These are phyloP conservation scores for Euleptes europaea DNA, from an alignment of 2,113 vertebrate genomes.

Conservation along the genomic window DNA sequence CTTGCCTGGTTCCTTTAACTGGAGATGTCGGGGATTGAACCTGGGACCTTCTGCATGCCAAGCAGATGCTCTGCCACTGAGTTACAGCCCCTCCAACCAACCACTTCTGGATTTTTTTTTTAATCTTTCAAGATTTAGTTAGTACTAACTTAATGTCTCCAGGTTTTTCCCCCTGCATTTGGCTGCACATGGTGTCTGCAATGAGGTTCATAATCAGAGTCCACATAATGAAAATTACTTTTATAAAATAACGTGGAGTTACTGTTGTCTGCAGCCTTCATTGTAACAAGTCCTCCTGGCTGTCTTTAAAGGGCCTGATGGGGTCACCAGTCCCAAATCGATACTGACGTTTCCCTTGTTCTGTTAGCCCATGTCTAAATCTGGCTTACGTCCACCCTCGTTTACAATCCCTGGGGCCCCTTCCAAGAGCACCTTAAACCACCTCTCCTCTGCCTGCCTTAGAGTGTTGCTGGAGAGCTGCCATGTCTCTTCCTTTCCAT, in stretches of 20 bases:
- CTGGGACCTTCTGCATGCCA: no score
- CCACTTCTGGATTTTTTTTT: background rate
- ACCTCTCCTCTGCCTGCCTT: background rate
- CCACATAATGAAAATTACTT: conserved; percentile 8
- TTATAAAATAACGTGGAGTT: conserved; percentile 34
- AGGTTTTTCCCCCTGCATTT: conserved; percentile 18
- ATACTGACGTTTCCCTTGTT: background rate
- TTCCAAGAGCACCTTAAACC: conserved; percentile 11
- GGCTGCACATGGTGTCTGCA: conserved; percentile 15
- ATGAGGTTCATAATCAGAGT: conserved; percentile 25
- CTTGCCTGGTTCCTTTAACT: no score
- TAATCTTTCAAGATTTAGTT: background rate
- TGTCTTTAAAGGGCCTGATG: background rate
- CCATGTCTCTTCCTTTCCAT: background rate
- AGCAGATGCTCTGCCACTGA: no score
- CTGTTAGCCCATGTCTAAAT: background rate
- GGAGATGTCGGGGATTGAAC: no score
- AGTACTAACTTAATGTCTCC: conserved; percentile 17
- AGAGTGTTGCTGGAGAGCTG: background rate
- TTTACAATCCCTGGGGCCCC: background rate
- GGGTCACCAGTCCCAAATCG: background rate
- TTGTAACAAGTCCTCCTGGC: background rate
- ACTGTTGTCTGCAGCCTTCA: conserved; percentile 26
- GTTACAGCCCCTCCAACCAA: no score
- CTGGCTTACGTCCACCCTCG: background rate